Evolutionary conservation across 1,140 invertebrate genomes (phyloP).

Genomic region (Meloidogyne chitwoodi): DNA sequence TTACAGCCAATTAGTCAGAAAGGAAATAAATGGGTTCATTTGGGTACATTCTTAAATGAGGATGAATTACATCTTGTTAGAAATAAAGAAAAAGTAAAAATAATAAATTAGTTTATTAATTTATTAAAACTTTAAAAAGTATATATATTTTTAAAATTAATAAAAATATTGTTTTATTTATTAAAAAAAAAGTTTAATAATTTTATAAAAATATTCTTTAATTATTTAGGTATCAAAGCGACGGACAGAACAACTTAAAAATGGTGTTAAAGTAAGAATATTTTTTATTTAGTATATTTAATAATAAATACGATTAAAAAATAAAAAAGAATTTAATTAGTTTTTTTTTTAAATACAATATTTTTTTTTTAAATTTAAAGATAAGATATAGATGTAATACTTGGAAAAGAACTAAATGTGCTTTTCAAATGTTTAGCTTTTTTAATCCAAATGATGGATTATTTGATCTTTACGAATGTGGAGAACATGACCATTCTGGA

Average conservation of each 20-base stretch:
- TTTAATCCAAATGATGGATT: constrained; percentile 3
- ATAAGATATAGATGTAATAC: constrained; percentile 19
- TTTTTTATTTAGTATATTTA: not conserved
- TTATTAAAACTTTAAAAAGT: too few relatives aligned
- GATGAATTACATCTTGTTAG: constrained; percentile 10
- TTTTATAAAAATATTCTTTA: too few relatives aligned
- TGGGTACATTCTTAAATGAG: constrained; percentile 7
- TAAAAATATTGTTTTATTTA: too few relatives aligned
- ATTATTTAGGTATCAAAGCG: constrained; percentile 2
- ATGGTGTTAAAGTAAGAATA: constrained; percentile 18
- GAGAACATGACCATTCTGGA: constrained; percentile 15
- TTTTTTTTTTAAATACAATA: too few relatives aligned
- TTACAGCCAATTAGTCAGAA: constrained; percentile 1
- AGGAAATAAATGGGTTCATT: constrained; percentile 13
- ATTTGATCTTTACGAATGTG: constrained; percentile 18
- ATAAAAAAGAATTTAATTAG: too few relatives aligned
- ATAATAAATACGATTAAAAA: too few relatives aligned
- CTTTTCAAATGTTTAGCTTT: constrained; percentile 19
- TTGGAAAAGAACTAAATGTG: constrained; percentile 19
- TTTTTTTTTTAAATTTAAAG: not conserved
- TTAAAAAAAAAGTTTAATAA: too few relatives aligned
- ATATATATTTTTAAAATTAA: too few relatives aligned
- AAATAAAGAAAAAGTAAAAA: constrained; percentile 19
- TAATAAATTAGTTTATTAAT: too few relatives aligned
- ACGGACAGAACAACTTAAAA: constrained; percentile 18